These are phyloP conservation scores for Lordiphosa mommai DNA, from an alignment of 1,140 invertebrate genomes.

Conservation along the genomic window DNA sequence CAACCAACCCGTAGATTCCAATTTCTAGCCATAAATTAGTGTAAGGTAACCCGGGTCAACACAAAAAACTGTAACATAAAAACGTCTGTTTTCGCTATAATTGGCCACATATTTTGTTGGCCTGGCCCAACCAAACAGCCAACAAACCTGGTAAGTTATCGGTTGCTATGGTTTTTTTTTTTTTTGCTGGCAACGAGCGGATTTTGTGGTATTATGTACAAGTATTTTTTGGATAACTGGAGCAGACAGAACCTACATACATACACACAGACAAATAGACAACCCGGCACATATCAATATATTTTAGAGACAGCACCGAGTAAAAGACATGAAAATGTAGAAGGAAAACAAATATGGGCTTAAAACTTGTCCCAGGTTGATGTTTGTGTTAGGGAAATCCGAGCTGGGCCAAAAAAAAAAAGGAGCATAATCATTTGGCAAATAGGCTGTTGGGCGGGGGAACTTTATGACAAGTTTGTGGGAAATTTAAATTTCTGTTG, in stretches of 20 bases:
- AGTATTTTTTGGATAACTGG: too few species aligned
- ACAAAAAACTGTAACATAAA: slow-evolving; percentile 57
- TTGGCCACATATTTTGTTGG: slow-evolving; percentile 75
- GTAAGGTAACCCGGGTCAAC: slow-evolving; percentile 21
- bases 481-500: neutral
- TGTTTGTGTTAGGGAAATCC: slow-evolving; percentile 64
- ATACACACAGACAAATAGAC: neutral
- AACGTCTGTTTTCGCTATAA: slow-evolving; percentile 76
- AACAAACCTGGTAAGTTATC: slow-evolving; percentile 33
- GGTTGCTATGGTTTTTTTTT: slow-evolving; percentile 25
- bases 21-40: slow-evolving; percentile 63
- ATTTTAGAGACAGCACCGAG: slow-evolving; percentile 14
- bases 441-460: too few species aligned
- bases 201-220: too few species aligned
- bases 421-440: neutral
- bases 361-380: slow-evolving; percentile 52
- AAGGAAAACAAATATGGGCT: slow-evolving; percentile 12
- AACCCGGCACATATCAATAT: slow-evolving; percentile 36
- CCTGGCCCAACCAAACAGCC: slow-evolving; percentile 17
- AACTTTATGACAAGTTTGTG: too few species aligned
- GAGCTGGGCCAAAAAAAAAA: neutral
- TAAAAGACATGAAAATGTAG: slow-evolving; percentile 14
- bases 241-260: neutral
- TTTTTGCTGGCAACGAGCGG: slow-evolving; percentile 16
- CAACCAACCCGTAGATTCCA: slow-evolving; percentile 33